Base-by-base conservation (phyloP, 1,140 invertebrate species). In the Dryas iulia region DNA sequence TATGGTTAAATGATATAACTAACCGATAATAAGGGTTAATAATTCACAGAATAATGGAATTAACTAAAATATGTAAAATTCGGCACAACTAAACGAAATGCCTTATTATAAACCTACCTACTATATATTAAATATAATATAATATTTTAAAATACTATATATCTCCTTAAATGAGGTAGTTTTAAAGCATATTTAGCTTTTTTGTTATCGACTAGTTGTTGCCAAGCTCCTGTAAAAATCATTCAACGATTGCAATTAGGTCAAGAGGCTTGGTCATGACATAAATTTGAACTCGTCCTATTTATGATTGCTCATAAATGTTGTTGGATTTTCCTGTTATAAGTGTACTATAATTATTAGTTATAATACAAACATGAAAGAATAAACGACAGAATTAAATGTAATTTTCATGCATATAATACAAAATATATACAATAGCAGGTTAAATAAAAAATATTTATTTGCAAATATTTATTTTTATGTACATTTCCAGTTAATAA, bases 181-280 rank as follows among this genome's bases (percentile, higher is more conserved):
- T 33, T 33, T 33, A 2, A n/a, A 14, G 14, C 2, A 14, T 39
- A 8, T 47, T 47, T 47, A 47, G 7, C 14, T 47, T 47, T 47
- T 39, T 47, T 18, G 6, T 64, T 1, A 33, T 25, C 39, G 12
- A 14, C 12, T 39, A 23, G 7, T 57, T 57, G 21, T 24, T 31
- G 8, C n/a, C 25, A 66, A 14, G 25, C 23, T n/a, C 24, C 30
- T 30, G 57, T 66, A 23, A 54, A 59, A 52, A 66, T 59, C 64
- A 66, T 66, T 59, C 33, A 66, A 53, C 57, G 64, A 26, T 59
- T 31, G 33, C 25, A 66, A 53, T 66, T 66, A 28, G 57, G 64
- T 66, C 64, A 66, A 18, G 26, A 59, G 39, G 47, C 28, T 52
- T 59, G 64, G 25, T 66, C 64, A 66, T 66, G 64, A 66, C 64